phyloP scores from a whole-genome alignment of 2,113 vertebrate genomes.

The Macaca nemestrina region DNA sequence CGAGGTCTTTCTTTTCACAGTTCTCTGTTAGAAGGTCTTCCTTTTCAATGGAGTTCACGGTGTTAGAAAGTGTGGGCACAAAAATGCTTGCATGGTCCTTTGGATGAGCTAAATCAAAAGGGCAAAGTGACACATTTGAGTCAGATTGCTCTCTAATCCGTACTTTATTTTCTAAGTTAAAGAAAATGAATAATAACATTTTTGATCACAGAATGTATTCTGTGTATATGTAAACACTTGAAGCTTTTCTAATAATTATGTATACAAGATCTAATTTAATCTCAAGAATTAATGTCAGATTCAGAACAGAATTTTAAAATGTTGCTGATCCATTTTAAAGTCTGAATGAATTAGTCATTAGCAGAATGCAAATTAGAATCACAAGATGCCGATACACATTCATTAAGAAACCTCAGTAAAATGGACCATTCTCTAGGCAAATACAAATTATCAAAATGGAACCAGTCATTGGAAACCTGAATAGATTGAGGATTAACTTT shows the following conservation, averaged over 20 bases:
- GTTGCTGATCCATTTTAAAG: background rate
- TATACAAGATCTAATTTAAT: background rate
- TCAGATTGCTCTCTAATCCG: background rate
- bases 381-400: background rate
- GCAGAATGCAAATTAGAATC: background rate
- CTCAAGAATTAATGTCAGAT: background rate
- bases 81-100: background rate
- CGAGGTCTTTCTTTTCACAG: background rate
- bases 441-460: background rate
- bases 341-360: background rate
- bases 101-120: background rate
- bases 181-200: background rate
- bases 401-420: background rate
- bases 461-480: background rate
- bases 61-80: background rate
- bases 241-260: background rate
- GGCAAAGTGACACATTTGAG: background rate
- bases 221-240: background rate
- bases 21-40: background rate
- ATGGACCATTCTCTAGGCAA: background rate
- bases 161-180: background rate
- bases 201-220: background rate
- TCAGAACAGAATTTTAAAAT: constrained; percentile 24
- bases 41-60: background rate
- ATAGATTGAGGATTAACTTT: background rate